Evolutionary conservation across 2,888 invertebrate genomes (phyloP).

Genomic region (Pollenia angustigena): DNA sequence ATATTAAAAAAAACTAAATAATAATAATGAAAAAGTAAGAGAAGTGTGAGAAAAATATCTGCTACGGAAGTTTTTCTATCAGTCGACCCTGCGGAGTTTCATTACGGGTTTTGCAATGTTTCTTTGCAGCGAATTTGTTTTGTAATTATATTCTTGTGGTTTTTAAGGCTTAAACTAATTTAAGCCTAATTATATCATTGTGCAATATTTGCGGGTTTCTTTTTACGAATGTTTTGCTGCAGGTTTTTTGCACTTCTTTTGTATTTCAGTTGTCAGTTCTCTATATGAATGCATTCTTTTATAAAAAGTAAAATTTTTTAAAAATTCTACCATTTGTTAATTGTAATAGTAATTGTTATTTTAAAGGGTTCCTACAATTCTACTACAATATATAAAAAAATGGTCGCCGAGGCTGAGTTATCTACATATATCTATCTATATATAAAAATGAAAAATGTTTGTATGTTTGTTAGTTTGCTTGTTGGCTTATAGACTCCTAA

Average conservation of each 20-base stretch:
- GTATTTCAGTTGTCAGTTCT: background rate
- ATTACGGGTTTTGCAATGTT: background rate
- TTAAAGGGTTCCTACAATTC: too few relatives aligned
- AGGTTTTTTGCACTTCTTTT: background rate
- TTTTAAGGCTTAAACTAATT: conserved; percentile 7
- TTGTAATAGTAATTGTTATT: too few relatives aligned
- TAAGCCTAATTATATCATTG: background rate
- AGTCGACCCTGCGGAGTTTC: background rate
- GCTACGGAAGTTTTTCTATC: background rate
- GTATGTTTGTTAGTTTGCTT: too few relatives aligned
- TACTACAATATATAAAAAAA: too few relatives aligned
- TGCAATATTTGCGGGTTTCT: background rate
- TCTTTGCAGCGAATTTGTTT: background rate
- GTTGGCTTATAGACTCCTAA: too few relatives aligned
- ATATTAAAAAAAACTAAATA: too few relatives aligned
- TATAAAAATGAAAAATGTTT: too few relatives aligned
- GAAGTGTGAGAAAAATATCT: background rate
- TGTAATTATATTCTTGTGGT: conserved; percentile 19
- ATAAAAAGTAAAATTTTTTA: too few relatives aligned
- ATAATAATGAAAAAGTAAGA: background rate
- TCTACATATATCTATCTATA: too few relatives aligned
- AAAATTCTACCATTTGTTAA: too few relatives aligned
- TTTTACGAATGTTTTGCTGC: background rate
- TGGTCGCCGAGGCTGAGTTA: too few relatives aligned
- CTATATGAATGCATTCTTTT: background rate